phyloP scores from a whole-genome alignment of 1,140 invertebrate genomes.

The Drepana arcuata region DNA sequence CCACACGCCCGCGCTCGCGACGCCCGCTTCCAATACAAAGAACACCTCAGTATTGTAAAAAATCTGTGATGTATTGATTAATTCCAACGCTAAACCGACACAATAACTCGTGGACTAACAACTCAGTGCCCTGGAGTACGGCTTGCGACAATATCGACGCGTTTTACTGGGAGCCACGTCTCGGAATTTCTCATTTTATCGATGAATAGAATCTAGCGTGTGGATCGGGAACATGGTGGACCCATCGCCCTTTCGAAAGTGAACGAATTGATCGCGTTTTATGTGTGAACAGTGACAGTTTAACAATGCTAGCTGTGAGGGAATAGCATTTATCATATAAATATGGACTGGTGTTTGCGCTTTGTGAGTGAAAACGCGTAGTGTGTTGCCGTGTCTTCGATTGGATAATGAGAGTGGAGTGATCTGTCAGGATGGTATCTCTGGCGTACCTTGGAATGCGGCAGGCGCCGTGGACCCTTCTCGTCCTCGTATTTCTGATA shows the following conservation, averaged over 20 bases:
- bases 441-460: slow-evolving; percentile 52
- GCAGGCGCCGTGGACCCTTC: slow-evolving; percentile 59
- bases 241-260: slow-evolving; percentile 36
- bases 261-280: slow-evolving; percentile 46
- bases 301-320: slow-evolving; percentile 26
- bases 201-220: slow-evolving; percentile 67
- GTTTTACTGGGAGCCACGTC: slow-evolving; percentile 55
- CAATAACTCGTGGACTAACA: slow-evolving; percentile 24
- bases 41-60: slow-evolving; percentile 68
- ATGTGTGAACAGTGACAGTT: slow-evolving; percentile 40
- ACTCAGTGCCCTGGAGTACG: slow-evolving; percentile 16
- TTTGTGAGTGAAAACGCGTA: slow-evolving; percentile 20
- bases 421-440: slow-evolving; percentile 62
- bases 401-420: slow-evolving; percentile 44
- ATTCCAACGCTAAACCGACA: slow-evolving; percentile 55
- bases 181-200: slow-evolving; percentile 69
- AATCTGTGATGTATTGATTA: slow-evolving; percentile 72
- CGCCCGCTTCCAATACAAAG: slow-evolving; percentile 62
- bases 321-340: no score
- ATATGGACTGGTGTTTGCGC: slow-evolving; percentile 57
- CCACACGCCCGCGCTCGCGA: slow-evolving; percentile 25
- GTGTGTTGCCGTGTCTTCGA: slow-evolving; percentile 23
- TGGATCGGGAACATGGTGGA: slow-evolving; percentile 58
- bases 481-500: slow-evolving; percentile 81
- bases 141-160: slow-evolving; percentile 23